These are phyloP conservation scores for Drosophila varians DNA, from an alignment of 1,140 invertebrate species.

Conservation along the genomic window DNA sequence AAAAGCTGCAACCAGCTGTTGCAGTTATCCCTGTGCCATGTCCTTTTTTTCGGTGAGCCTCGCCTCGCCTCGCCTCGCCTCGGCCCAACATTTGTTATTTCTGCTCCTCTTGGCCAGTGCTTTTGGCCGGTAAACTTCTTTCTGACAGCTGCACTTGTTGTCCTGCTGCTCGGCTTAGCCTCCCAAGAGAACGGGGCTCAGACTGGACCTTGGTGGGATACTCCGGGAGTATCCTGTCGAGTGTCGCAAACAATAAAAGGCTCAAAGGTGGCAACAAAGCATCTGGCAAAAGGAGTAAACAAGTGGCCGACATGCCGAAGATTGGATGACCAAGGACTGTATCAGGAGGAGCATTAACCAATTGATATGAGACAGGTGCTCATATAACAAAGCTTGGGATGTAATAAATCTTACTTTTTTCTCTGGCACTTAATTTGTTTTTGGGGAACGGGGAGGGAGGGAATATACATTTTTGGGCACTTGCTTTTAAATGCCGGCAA, in stretches of 20 bases:
- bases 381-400: too few relatives aligned
- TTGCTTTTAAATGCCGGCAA: conserved; percentile 59
- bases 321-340: conserved; percentile 21
- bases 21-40: conserved; percentile 38
- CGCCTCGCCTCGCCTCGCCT: background rate
- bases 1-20: conserved; percentile 53
- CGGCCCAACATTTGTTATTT: conserved; percentile 43
- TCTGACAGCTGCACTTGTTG: conserved; percentile 63
- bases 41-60: background rate
- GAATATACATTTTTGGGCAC: conserved; percentile 52
- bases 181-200: conserved; percentile 11
- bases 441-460: conserved; percentile 16
- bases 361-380: conserved; percentile 30
- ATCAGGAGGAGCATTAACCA: conserved; percentile 13
- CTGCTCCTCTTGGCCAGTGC: conserved; percentile 27
- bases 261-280: conserved; percentile 42
- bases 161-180: conserved; percentile 54
- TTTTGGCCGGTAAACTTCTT: conserved; percentile 64
- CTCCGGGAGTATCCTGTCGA: background rate
- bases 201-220: conserved; percentile 3
- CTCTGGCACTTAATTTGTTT: conserved; percentile 28
- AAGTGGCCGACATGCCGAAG: conserved; percentile 16
- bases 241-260: conserved; percentile 67
- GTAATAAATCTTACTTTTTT: too few relatives aligned
- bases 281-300: conserved; percentile 26